Conservation (phyloP, 2,888 invertebrate species). For the Ellobium chinense region DNA sequence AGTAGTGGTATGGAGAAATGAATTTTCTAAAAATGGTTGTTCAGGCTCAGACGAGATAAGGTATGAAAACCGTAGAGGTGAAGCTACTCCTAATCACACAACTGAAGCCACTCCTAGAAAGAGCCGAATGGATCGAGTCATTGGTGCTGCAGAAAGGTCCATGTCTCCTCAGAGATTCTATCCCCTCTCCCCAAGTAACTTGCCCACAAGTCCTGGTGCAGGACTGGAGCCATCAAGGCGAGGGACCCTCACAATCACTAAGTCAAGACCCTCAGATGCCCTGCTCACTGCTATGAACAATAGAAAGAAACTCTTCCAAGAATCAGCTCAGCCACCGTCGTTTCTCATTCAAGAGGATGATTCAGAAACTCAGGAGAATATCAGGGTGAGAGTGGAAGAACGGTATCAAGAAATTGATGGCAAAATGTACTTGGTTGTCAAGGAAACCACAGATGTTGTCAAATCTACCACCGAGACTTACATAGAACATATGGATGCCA, state of each 20-base stretch:
- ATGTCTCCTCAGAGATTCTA: constrained; percentile 19
- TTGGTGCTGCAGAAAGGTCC: background rate
- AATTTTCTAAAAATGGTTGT: background rate
- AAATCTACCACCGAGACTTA: constrained; percentile 33
- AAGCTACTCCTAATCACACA: too few relatives aligned
- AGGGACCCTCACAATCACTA: constrained; percentile 63
- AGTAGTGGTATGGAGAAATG: too few relatives aligned
- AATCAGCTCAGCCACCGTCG: background rate
- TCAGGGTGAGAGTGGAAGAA: constrained; percentile 27
- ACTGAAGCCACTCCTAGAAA: background rate
- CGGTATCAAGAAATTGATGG: constrained; percentile 37
- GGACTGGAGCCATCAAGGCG: constrained; percentile 49
- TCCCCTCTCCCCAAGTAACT: constrained; percentile 25
- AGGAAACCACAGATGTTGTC: constrained; percentile 36
- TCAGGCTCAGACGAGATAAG: background rate
- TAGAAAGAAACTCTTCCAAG: constrained; percentile 14
- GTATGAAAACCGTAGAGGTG: background rate
- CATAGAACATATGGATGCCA: constrained; percentile 12
- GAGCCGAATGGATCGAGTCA: background rate
- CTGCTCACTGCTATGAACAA: constrained; percentile 53
- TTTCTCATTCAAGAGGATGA: background rate
- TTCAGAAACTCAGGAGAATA: constrained; percentile 32
- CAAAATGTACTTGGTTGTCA: constrained; percentile 38
- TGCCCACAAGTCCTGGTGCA: constrained; percentile 49
- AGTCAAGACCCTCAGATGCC: constrained; percentile 63